A percentile compares a stretch with the other conserved stretches of the same genome.
Conservation (phyloP, 2,113 vertebrate species). For the Takifugu flavidus region DNA sequence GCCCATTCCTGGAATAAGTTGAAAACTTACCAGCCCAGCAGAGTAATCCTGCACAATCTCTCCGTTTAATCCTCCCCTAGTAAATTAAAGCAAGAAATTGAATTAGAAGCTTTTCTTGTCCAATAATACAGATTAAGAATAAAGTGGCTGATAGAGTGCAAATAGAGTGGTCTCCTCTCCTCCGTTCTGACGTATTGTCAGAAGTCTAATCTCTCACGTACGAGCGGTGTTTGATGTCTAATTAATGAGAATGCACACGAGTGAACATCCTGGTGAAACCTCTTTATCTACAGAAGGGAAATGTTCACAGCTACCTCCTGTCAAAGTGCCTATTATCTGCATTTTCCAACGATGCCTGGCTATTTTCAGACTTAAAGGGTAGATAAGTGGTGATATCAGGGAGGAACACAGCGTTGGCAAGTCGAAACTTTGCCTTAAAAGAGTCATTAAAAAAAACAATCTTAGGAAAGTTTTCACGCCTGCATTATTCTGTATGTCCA, state of each 20-base stretch:
- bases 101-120: conserved; percentile 67
- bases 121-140: conserved; percentile 62
- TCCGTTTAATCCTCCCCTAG: conserved; percentile 53
- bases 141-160: conserved; percentile 65
- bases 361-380: conserved; percentile 21
- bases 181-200: conserved; percentile 58
- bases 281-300: conserved; percentile 57
- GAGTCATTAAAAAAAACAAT: background rate
- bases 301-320: conserved; percentile 49
- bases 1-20: conserved; percentile 14
- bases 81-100: conserved; percentile 69
- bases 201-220: conserved; percentile 64
- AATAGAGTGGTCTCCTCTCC: conserved; percentile 52
- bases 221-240: conserved; percentile 67
- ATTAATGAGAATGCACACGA: conserved; percentile 66
- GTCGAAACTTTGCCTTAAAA: too few relatives aligned
- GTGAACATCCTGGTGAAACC: conserved; percentile 61
- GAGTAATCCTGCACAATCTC: conserved; percentile 63
- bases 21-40: conserved; percentile 38
- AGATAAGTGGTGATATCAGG: conserved; percentile 17
- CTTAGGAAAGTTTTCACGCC: background rate
- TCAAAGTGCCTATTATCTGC: conserved; percentile 53
- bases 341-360: conserved; percentile 40
- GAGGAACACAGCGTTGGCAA: conserved; percentile 5
- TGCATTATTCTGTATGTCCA: too few relatives aligned